These are phyloP conservation scores for Toxotes chatareus DNA, from an alignment of 2,113 vertebrate genomes.

Conservation along the genomic window DNA sequence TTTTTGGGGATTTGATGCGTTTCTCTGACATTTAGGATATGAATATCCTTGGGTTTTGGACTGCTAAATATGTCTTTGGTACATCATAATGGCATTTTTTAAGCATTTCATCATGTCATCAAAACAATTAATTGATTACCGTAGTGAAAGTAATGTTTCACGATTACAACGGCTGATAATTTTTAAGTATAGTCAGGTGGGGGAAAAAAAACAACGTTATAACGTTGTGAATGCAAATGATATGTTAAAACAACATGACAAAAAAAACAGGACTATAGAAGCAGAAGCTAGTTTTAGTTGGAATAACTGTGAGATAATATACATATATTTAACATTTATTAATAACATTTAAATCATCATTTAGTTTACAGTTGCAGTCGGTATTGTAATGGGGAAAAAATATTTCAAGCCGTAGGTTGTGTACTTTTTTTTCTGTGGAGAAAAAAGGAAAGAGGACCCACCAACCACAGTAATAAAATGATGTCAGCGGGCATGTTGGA, in stretches of 20 bases:
- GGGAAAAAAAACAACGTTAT: neutral
- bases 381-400: neutral
- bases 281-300: neutral
- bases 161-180: neutral
- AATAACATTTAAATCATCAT: neutral
- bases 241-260: neutral
- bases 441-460: slow-evolving; percentile 36
- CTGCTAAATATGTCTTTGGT: neutral
- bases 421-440: neutral
- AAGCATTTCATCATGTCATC: too few relatives aligned
- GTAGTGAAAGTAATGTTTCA: neutral
- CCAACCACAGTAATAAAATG: slow-evolving; percentile 83
- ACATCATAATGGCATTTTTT: neutral
- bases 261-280: neutral
- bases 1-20: neutral
- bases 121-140: too few relatives aligned
- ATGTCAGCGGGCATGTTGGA: slow-evolving; percentile 83
- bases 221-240: neutral
- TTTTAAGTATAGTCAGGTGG: neutral
- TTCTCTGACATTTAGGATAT: neutral
- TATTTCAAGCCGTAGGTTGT: neutral
- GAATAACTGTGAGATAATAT: too few relatives aligned
- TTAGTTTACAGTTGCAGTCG: neutral
- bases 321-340: too few relatives aligned
- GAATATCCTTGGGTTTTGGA: neutral